Base-by-base conservation (phyloP, 2,888 invertebrate species). In the Diadromus collaris region DNA sequence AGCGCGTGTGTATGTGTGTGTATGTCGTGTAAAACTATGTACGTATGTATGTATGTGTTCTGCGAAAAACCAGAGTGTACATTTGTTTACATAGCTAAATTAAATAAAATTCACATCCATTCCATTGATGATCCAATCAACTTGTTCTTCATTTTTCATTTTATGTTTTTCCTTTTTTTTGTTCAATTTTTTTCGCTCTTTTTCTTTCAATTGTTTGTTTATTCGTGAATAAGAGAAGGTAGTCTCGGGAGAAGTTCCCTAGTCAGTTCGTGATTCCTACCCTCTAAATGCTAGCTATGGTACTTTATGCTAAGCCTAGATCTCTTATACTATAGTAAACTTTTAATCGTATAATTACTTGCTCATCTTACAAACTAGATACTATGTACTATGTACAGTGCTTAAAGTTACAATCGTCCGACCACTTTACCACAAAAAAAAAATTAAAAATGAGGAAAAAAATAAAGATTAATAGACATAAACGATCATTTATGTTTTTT, bases 371-470 rank as follows among this genome's bases (percentile, higher is more conserved):
- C 82, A 88, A 88, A 85, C 84, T 90, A 90, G 44, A 83, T 89
- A 89, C 88, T 90, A 90, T 89, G 85, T 90, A 90, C 89, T 90
- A 90, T 90, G 84, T 90, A 90, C 90, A 90, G 88, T 86, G 88
- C 87, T 89, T 89, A 84, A 83, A 83, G 46, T 81, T 83, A 81
- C 77, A 79, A 83, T 84, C 85, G 82, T 85, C 83, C 85, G 85
- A 85, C 84, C 88, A 85, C 82, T 81, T 87, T 86, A 84, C 83
- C 85, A 86, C 83, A 84, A 82, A 85, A 83, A 85, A 79, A 82
- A 84, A 79, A 80, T 75, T 79, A 70, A 79, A 72, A 79, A 76
- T 60, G 9, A 60, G 10, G 75, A 73, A 48, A 68, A 76, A 77
- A 82, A 79, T 70, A 72, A 78, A 73, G 73, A 76, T 76, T 79